These are phyloP conservation scores for Craseonycteris thonglongyai DNA, from an alignment of 2,113 vertebrate species.

Conservation along the genomic window DNA sequence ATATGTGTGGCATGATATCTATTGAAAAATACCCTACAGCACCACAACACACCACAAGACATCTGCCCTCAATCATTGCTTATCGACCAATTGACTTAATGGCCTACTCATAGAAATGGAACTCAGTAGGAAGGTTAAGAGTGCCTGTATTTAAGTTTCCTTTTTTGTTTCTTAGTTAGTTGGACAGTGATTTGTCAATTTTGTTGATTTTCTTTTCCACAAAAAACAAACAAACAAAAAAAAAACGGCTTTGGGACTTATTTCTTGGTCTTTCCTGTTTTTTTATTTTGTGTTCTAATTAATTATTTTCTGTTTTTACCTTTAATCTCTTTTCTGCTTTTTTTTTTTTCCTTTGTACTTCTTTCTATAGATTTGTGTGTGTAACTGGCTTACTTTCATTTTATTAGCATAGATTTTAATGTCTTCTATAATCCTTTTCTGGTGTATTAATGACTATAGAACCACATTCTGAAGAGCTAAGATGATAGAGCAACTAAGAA, in stretches of 20 bases:
- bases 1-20: no score
- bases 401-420: not conserved
- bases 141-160: not conserved
- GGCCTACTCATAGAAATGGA: no score
- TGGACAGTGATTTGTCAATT: not conserved
- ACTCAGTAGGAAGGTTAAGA: no score
- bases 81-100: no score
- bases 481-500: not conserved
- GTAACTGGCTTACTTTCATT: not conserved
- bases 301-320: not conserved
- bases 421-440: not conserved
- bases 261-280: not conserved
- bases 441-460: not conserved
- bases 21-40: no score
- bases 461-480: not conserved
- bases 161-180: not conserved
- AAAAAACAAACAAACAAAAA: no score
- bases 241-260: not conserved
- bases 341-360: not conserved
- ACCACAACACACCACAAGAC: no score
- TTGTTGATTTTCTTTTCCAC: not conserved
- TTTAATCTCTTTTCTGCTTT: not conserved
- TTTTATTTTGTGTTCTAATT: not conserved
- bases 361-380: not conserved
- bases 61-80: no score